Percentiles rank a stretch among this genome's conserved stretches.
Evolutionary conservation across 2,797 vertebrate species (phyloP).

Genomic region (Serranus cabrilla): DNA sequence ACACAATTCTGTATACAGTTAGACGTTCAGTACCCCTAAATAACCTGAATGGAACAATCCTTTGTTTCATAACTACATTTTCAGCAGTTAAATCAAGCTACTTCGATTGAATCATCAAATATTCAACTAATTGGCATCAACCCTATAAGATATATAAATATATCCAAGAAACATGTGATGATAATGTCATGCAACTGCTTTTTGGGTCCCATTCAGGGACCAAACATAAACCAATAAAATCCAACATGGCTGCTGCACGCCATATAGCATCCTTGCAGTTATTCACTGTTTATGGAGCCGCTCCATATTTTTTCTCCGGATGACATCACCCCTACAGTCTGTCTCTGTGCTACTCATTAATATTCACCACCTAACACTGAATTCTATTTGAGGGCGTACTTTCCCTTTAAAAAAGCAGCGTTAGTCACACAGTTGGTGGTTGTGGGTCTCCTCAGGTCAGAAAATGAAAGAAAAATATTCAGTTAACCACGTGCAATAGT

Average conservation of each 20-base stretch:
- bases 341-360: not conserved
- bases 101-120: too few species aligned
- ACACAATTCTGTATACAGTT: too few species aligned
- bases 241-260: not conserved
- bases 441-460: slow-evolving; percentile 13
- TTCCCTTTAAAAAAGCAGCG: slow-evolving; percentile 14
- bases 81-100: too few species aligned
- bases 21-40: too few species aligned
- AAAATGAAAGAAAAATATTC: not conserved
- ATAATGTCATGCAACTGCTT: too few species aligned
- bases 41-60: too few species aligned
- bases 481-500: not conserved
- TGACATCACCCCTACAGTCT: slow-evolving; percentile 16
- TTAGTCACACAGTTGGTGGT: slow-evolving; percentile 20
- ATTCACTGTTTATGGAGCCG: slow-evolving; percentile 2
- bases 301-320: not conserved
- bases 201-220: too few species aligned
- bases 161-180: too few species aligned
- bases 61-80: too few species aligned
- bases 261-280: not conserved
- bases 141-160: too few species aligned
- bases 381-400: slow-evolving; percentile 16
- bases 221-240: not conserved
- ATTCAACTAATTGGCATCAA: too few species aligned
- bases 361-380: not conserved